Conservation (phyloP, 2,888 invertebrate species). For the Sphecodes monilicornis region DNA sequence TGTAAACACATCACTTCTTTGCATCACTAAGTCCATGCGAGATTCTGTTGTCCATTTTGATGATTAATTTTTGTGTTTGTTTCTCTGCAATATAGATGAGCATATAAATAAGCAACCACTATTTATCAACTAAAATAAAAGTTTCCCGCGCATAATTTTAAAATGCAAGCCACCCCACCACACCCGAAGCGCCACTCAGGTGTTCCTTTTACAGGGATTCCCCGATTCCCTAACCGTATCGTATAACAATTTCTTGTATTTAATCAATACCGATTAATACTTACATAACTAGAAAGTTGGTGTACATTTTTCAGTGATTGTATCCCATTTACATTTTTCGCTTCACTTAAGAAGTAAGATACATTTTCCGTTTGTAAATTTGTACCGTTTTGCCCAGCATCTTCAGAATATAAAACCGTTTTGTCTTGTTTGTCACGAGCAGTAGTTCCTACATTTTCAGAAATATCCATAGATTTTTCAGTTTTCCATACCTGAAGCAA, state of each 20-base stretch:
- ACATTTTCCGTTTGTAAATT: slow-evolving; percentile 27
- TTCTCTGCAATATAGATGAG: slow-evolving; percentile 42
- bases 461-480: slow-evolving; percentile 51
- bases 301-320: slow-evolving; percentile 39
- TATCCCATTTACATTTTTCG: slow-evolving; percentile 30
- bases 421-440: slow-evolving; percentile 24
- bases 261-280: not conserved
- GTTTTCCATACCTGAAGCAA: slow-evolving; percentile 60
- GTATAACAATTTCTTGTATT: not conserved
- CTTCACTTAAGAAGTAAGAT: slow-evolving; percentile 41
- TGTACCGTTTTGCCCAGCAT: slow-evolving; percentile 45
- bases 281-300: slow-evolving; percentile 44
- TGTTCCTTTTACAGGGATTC: not conserved
- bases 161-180: not conserved
- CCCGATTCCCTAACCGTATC: no score
- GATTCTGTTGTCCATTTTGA: slow-evolving; percentile 34
- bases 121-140: not conserved
- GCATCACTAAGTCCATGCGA: not conserved
- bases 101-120: not conserved
- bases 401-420: slow-evolving; percentile 30
- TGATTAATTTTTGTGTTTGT: slow-evolving; percentile 37
- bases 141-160: not conserved
- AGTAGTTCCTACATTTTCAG: slow-evolving; percentile 37
- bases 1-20: not conserved
- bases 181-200: not conserved